Base-by-base conservation (phyloP, 2,113 vertebrate species). In the Albula glossodonta region DNA sequence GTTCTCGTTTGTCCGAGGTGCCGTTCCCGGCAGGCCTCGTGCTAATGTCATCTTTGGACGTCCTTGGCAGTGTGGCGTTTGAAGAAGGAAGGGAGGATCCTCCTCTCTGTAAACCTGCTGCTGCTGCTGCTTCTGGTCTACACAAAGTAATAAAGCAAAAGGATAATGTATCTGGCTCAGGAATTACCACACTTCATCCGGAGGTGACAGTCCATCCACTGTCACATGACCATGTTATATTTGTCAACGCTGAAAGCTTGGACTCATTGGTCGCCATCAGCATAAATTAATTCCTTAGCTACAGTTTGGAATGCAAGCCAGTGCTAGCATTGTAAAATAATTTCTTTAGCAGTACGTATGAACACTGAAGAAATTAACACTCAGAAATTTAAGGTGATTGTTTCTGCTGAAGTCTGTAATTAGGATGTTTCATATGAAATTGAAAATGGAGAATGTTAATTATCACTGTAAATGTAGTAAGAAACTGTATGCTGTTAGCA, bases 1-100 rank as follows among this genome's bases (percentile, higher is more conserved):
- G 88, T 85, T 79, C 57, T 11, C 89, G 84, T 91, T 93, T 95
- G 90, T 93, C 84, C 83, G 84, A 88, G 79, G 86, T 53, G 82
- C 84, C 60, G 80, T 41, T 84, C 78, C 86, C 82, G 83, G 74
- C 82, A 17, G 89, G 79, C 86, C 81, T 51, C 50, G 87, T 50
- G 63, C 80, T 87, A 84, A 85, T 87, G 56, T 86, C 81, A 87
- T 89, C 85, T 89, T 89, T 91, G 88, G 25, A 63, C 6, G 2
- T 53, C 41, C 48, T n/a, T 48, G 60, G 56, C 41, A 60, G 57
- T 15, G 8, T 12, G 15, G 66, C 66, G 31, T 41, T 41, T 41
- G 31, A 41, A 41, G 31, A 41, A 41, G 31, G 31, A 41, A 41
- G 31, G 31, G 31, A 1, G 31, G 31, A 41, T 41, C 7, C 53